phyloP scores from a whole-genome alignment of 2,797 vertebrate species.

The Macrochelys suwanniensis region DNA sequence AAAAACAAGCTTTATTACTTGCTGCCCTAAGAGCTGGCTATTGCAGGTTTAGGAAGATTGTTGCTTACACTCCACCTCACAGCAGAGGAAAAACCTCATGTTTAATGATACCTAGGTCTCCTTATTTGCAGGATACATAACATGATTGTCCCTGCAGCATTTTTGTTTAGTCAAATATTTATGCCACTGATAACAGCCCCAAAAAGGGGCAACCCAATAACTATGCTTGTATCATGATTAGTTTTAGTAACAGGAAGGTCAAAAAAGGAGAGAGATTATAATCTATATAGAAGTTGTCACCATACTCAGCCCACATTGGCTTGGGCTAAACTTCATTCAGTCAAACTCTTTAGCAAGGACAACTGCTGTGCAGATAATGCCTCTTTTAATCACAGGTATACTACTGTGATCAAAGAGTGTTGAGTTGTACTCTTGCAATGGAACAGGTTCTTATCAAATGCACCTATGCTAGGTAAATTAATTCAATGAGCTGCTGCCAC shows the following conservation, averaged over 20 bases:
- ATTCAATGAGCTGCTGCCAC: neutral
- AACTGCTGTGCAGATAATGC: neutral
- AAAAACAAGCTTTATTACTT: neutral
- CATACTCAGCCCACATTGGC: neutral
- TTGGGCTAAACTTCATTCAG: neutral
- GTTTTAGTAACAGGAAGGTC: neutral
- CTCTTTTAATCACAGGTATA: neutral
- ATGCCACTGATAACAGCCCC: neutral
- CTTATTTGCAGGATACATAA: neutral
- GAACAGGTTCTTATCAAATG: neutral
- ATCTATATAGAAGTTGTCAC: neutral
- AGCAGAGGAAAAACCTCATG: neutral
- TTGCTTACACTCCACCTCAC: no score
- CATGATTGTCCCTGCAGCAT: neutral
- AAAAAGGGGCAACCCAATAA: neutral
- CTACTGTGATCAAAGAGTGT: neutral
- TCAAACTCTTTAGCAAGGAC: neutral
- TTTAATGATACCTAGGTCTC: neutral
- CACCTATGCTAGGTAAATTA: neutral
- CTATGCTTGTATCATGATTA: neutral
- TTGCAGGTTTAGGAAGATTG: neutral
- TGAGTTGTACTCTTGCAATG: neutral
- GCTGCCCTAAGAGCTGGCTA: neutral
- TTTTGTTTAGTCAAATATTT: neutral
- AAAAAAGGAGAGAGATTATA: neutral